Conservation (phyloP, 1,140 invertebrate species). For the Lycorma delicatula region DNA sequence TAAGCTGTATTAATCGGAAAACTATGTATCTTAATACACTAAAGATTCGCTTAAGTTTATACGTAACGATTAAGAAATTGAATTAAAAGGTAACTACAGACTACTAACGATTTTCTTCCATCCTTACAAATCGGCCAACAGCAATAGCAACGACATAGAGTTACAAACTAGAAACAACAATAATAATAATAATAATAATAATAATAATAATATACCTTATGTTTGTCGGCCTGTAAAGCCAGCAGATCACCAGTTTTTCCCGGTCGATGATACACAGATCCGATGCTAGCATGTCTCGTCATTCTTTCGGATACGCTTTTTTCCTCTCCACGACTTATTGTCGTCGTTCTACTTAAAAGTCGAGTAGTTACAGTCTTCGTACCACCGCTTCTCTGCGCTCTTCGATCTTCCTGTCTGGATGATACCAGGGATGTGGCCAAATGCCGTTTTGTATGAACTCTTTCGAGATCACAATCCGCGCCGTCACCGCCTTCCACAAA, state of each 20-base stretch:
- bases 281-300: constrained; percentile 41
- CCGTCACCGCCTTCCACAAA: constrained; percentile 70
- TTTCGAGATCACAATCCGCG: constrained; percentile 49
- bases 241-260: constrained; percentile 33
- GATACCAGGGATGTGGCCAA: constrained; percentile 49
- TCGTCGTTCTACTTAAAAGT: constrained; percentile 83
- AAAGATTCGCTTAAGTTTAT: too few relatives aligned
- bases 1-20: too few relatives aligned
- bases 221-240: constrained; percentile 44
- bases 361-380: constrained; percentile 73
- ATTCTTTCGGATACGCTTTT: constrained; percentile 62
- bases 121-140: too few relatives aligned
- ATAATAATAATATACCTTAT: too few relatives aligned
- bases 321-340: constrained; percentile 77
- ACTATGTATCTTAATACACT: too few relatives aligned
- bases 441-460: constrained; percentile 69
- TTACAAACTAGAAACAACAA: too few relatives aligned
- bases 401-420: not conserved
- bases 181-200: too few relatives aligned
- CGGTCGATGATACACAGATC: constrained; percentile 37
- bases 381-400: constrained; percentile 60
- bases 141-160: too few relatives aligned
- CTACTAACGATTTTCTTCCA: too few relatives aligned
- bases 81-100: too few relatives aligned
- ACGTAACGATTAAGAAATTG: too few relatives aligned